Conservation (phyloP, 92 coral and sea anemone genomes). For the Siderastrea radians region DNA sequence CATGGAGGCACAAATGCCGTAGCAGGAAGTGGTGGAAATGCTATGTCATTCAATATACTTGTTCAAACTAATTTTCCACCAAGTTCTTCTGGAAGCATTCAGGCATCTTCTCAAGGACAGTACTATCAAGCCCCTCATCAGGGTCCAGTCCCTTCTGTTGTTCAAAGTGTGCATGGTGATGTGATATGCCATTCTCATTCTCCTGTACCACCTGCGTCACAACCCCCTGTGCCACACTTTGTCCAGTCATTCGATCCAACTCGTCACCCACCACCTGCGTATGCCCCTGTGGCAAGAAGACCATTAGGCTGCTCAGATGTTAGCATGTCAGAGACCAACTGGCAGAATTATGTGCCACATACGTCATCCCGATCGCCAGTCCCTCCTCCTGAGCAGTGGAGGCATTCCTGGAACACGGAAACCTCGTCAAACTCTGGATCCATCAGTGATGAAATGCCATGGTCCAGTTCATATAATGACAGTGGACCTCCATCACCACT, state of each 20-base stretch:
- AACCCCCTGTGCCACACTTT: slow-evolving; percentile 73
- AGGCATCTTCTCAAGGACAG: slow-evolving; percentile 59
- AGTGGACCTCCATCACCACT: slow-evolving; percentile 91
- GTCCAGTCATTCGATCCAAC: slow-evolving; percentile 77
- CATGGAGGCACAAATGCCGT: slow-evolving; percentile 22
- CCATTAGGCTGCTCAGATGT: slow-evolving; percentile 62
- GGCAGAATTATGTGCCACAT: slow-evolving; percentile 39
- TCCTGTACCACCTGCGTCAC: slow-evolving; percentile 55
- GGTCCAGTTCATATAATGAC: slow-evolving; percentile 74
- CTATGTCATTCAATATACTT: slow-evolving; percentile 90
- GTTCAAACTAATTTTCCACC: slow-evolving; percentile 78
- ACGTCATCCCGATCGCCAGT: slow-evolving; percentile 72
- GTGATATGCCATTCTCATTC: slow-evolving; percentile 60
- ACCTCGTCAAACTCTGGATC: slow-evolving; percentile 88
- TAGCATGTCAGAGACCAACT: slow-evolving; percentile 56
- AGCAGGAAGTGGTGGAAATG: slow-evolving; percentile 65
- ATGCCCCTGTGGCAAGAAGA: slow-evolving; percentile 78
- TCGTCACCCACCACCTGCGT: slow-evolving; percentile 81
- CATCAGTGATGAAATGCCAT: slow-evolving; percentile 92
- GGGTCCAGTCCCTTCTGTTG: slow-evolving; percentile 11
- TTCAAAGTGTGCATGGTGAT: slow-evolving; percentile 29
- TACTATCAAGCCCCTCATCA: slow-evolving; percentile 29
- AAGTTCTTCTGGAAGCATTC: slow-evolving; percentile 44
- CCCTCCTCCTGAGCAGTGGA: slow-evolving; percentile 73
- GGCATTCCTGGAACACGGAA: slow-evolving; percentile 92